Evolutionary conservation across 1,140 invertebrate species (phyloP).

Genomic region (Odontomachus brunneus): DNA sequence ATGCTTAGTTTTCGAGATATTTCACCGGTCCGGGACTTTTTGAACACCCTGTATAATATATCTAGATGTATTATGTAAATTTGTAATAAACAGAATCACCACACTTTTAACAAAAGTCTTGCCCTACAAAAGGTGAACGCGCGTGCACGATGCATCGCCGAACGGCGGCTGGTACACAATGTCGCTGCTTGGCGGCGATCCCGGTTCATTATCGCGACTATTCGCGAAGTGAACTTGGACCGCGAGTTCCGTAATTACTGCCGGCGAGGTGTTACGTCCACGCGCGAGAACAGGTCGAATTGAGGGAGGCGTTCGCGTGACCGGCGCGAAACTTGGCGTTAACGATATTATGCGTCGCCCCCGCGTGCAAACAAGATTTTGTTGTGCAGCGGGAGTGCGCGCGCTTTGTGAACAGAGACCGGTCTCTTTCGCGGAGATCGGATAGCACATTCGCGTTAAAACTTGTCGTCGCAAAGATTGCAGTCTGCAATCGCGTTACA

Average conservation of each 20-base stretch:
- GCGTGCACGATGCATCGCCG: neutral
- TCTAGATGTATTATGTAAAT: too few species aligned
- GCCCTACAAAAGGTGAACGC: too few species aligned
- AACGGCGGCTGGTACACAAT: conserved; percentile 4
- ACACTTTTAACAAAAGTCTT: too few species aligned
- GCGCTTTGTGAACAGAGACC: conserved; percentile 19
- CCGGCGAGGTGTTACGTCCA: conserved; percentile 47
- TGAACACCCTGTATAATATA: too few species aligned
- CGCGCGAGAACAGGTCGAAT: conserved; percentile 51
- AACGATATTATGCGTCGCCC: conserved; percentile 21
- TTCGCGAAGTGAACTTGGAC: conserved; percentile 49
- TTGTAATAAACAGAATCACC: too few species aligned
- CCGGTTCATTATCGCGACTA: conserved; percentile 51
- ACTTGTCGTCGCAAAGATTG: neutral
- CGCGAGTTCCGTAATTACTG: conserved; percentile 55
- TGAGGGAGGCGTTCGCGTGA: conserved; percentile 47
- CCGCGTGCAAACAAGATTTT: conserved; percentile 16
- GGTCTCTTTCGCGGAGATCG: neutral
- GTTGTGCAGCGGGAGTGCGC: neutral
- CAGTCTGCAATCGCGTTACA: neutral
- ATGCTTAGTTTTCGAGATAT: too few species aligned
- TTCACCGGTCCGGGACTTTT: too few species aligned
- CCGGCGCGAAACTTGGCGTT: conserved; percentile 43
- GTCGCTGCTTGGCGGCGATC: conserved; percentile 31
- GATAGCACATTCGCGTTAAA: neutral